Evolutionary conservation across 1,140 invertebrate species (phyloP).

Genomic region (Trichonephila clavata): DNA sequence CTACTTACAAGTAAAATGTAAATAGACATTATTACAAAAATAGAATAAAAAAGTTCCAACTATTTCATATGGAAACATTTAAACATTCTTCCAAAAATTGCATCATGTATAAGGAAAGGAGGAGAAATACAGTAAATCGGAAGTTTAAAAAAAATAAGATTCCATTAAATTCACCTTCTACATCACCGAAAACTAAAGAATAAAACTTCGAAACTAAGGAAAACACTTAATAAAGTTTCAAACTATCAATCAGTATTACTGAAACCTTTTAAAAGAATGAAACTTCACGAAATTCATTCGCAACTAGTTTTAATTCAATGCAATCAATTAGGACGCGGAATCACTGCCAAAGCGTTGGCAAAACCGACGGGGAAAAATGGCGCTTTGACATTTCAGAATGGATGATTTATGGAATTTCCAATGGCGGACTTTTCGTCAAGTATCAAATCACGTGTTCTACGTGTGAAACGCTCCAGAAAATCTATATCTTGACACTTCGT

Average conservation of each 20-base stretch:
- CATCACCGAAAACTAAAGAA: background rate
- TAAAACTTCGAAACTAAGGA: background rate
- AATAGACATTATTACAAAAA: too few species aligned
- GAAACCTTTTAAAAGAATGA: background rate
- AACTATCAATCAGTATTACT: background rate
- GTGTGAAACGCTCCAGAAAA: constrained; percentile 14
- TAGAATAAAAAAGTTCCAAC: too few species aligned
- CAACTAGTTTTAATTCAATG: background rate
- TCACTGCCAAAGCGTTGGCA: background rate
- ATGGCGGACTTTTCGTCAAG: background rate
- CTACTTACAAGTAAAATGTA: too few species aligned
- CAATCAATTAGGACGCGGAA: background rate
- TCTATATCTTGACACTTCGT: background rate
- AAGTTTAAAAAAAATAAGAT: too few species aligned
- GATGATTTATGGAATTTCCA: background rate
- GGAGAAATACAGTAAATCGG: too few species aligned
- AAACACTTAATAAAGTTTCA: background rate
- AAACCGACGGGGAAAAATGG: background rate
- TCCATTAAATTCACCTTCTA: too few species aligned
- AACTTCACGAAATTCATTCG: background rate
- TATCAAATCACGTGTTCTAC: constrained; percentile 1
- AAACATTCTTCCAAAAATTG: too few species aligned
- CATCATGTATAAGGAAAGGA: too few species aligned
- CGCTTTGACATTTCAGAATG: background rate
- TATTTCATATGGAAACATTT: too few species aligned